phyloP scores from a whole-genome alignment of 2,113 vertebrate species.

The Nesogale talazaci region DNA sequence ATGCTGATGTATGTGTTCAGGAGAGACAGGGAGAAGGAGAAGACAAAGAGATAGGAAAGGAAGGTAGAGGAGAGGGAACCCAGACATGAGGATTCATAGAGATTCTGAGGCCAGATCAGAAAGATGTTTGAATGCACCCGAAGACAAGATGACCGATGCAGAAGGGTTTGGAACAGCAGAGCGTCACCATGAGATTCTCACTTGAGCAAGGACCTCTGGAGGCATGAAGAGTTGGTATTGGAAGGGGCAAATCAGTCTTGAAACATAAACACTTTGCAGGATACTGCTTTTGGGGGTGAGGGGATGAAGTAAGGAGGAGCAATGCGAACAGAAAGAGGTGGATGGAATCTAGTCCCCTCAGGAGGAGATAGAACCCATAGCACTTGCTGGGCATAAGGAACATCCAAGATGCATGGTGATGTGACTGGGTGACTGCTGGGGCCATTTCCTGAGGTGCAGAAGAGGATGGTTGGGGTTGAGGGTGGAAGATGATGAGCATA shows the following conservation, averaged over 20 bases:
- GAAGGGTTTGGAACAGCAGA: not conserved
- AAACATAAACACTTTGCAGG: not conserved
- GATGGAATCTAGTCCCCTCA: not conserved
- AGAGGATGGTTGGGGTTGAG: not conserved
- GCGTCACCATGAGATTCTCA: not conserved
- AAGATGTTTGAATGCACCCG: not conserved
- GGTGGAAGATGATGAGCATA: not conserved
- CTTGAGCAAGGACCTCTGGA: not conserved
- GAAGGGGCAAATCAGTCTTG: not conserved
- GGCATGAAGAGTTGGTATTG: not conserved
- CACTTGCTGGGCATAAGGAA: not conserved
- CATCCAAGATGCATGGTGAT: too few relatives aligned
- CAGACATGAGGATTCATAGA: not conserved
- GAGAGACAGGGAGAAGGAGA: not conserved
- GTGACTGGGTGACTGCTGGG: not conserved
- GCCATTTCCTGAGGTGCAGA: not conserved
- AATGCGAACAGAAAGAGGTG: not conserved
- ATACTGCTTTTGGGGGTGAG: not conserved
- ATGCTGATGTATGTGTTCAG: not conserved
- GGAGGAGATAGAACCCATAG: not conserved
- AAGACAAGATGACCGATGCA: not conserved
- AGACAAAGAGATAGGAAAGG: not conserved
- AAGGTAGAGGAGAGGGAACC: not conserved
- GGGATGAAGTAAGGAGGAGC: not conserved
- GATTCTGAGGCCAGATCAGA: not conserved